Base-by-base conservation (phyloP, 2,888 invertebrate species). In the Stratiomys singularior region DNA sequence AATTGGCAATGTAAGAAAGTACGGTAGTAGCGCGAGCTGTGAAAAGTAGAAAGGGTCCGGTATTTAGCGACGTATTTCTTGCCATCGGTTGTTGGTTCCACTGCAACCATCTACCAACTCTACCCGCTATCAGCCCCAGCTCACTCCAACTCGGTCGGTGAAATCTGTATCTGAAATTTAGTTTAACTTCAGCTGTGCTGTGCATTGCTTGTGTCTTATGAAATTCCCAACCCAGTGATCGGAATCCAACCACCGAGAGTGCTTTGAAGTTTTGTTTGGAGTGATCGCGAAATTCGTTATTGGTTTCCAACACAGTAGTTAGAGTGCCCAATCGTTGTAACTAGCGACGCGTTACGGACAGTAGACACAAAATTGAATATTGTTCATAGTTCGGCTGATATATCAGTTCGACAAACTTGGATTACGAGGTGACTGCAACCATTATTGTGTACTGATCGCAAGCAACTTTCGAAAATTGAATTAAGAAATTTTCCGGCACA, bases 141-240 rank as follows among this genome's bases (percentile, higher is more conserved):
- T 37, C 37, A 52, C 58, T 9, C 11, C 69, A 47, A 69, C 21
- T 21, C 25, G 47, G 30, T 69, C 69, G 69, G 69, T 69, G 69
- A 69, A 69, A 69, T 69, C 69, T 13, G 69, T n/a, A 46, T 69
- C 69, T 47, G 69, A 37, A 69, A 69, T 18, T 56, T 25, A 69
- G 69, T 69, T 69, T 69, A 69, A n/a, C 25, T 69, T 69, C 11
- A 69, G 47, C 69, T 46, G n/a, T 69, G 69, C 28, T 30, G 47
- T 44, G 47, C 46, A 30, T 47, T 47, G 23, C 69, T 69, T 15
- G 69, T 23, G 30, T 23, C 23, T 46, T 1, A 66, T 37, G 13
- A 66, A 25, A 60, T 11, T 18, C 56, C 27, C 64, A 60, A 60
- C 3, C 7, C 21, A 23, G n/a, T 30, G 28, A 25, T 28, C 64